phyloP scores from a whole-genome alignment of 64 coral and sea anemone species.

The Cladopsammia gracilis region DNA sequence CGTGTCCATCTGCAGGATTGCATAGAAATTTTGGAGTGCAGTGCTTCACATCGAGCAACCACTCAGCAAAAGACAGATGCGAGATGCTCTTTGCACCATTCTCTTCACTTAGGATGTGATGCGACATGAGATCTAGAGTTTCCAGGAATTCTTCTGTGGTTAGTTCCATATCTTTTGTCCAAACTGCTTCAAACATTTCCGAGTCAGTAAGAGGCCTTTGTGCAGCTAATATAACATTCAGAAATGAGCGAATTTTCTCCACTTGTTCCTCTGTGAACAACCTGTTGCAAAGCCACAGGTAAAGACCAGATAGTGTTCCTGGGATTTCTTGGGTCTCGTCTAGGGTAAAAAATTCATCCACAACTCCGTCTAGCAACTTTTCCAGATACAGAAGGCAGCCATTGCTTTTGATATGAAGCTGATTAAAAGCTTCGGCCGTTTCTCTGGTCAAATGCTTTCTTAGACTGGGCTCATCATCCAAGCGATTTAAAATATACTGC shows the following conservation, averaged over 20 bases:
- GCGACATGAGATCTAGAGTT: conserved; percentile 73
- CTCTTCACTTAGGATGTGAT: conserved; percentile 57
- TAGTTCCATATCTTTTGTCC: conserved; percentile 78
- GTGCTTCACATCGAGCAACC: conserved; percentile 96
- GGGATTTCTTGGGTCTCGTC: conserved; percentile 94
- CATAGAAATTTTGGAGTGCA: conserved; percentile 94
- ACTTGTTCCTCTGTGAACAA: conserved; percentile 90
- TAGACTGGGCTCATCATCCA: conserved; percentile 85
- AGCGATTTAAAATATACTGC: conserved; percentile 93
- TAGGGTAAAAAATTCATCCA: conserved; percentile 84
- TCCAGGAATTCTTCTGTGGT: conserved; percentile 66
- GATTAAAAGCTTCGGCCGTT: conserved; percentile 96
- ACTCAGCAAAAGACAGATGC: conserved; percentile 97
- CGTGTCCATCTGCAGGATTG: conserved; percentile 88
- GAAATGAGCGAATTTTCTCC: conserved; percentile 69
- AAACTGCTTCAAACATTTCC: conserved; percentile 86
- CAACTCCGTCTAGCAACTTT: conserved; percentile 90
- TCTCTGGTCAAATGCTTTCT: conserved; percentile 88
- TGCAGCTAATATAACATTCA: conserved; percentile 93
- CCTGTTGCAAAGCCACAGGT: conserved; percentile 94
- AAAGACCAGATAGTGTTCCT: conserved; percentile 91
- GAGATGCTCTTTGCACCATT: conserved; percentile 85
- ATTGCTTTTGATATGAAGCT: conserved; percentile 98
- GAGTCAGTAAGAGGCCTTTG: conserved; percentile 83
- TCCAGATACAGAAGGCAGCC: conserved; percentile 98